Evolutionary conservation across 2,888 invertebrate genomes (phyloP).

Genomic region (Ecdyonurus torrentis): DNA sequence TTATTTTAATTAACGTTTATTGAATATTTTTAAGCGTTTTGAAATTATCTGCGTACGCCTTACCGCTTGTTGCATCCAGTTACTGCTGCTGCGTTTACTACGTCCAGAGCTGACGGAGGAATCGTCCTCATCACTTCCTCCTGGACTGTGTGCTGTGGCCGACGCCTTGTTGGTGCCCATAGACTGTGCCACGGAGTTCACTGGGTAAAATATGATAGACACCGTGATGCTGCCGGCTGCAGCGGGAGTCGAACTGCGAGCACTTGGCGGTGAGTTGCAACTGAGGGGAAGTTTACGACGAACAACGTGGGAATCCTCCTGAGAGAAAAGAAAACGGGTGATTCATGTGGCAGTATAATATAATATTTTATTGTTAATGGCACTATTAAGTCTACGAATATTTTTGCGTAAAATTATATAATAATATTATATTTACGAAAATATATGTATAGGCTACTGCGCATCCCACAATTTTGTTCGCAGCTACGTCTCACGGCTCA

Average conservation of each 20-base stretch:
- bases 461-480: too few species aligned
- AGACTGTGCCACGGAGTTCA: conserved; percentile 22
- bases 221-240: conserved; percentile 25
- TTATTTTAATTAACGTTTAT: too few species aligned
- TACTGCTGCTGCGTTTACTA: conserved; percentile 23
- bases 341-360: too few species aligned
- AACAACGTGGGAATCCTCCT: conserved; percentile 23
- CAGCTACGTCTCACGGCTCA: too few species aligned
- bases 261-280: conserved; percentile 13
- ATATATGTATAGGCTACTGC: too few species aligned
- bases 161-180: conserved; percentile 4
- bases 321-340: conserved; percentile 7
- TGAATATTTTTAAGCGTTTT: too few species aligned
- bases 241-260: conserved; percentile 17
- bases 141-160: background rate
- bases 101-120: background rate
- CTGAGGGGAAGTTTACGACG: conserved; percentile 21
- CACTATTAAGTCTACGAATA: too few species aligned
- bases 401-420: too few species aligned
- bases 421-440: too few species aligned
- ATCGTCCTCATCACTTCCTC: conserved; percentile 1
- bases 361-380: too few species aligned
- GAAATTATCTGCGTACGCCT: too few species aligned
- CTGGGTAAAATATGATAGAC: conserved; percentile 31
- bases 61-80: conserved; percentile 28